A percentile compares a stretch with the other conserved stretches of the same genome.
Evolutionary conservation across 2,113 vertebrate species (phyloP).

Genomic region (Desmodus rotundus): DNA sequence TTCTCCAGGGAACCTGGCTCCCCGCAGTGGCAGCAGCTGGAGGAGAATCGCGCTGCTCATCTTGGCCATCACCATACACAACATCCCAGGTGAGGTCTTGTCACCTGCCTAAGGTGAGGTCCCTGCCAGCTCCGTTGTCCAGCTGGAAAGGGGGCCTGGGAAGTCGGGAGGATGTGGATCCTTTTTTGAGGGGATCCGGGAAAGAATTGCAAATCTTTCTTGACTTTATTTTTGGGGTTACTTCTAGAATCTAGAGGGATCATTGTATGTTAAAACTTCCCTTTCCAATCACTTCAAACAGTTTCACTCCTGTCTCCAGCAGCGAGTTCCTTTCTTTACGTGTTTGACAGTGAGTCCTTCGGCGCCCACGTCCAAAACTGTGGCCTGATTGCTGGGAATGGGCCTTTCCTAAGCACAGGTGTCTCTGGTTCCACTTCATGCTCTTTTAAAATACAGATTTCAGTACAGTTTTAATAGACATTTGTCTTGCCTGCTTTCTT

Average conservation of each 20-base stretch:
- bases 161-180: rapidly evolving
- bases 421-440: not conserved
- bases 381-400: rapidly evolving
- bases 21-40: slow-evolving; percentile 84
- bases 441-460: not conserved
- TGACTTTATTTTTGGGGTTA: not conserved
- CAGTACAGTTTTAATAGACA: rapidly evolving
- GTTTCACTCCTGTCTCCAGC: not conserved
- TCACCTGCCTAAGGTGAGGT: rapidly evolving
- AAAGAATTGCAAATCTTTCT: not conserved
- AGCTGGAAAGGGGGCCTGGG: not conserved
- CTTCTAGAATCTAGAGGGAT: not conserved
- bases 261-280: rapidly evolving
- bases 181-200: rapidly evolving
- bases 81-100: slow-evolving; percentile 89
- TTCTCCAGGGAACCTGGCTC: not conserved
- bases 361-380: rapidly evolving
- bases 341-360: rapidly evolving
- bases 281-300: not conserved
- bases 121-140: rapidly evolving
- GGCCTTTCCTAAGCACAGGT: rapidly evolving
- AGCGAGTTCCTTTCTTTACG: not conserved
- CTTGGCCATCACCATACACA: slow-evolving; percentile 97
- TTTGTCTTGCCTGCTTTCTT: not conserved
- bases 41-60: slow-evolving; percentile 91